Base-by-base conservation (phyloP, 2,113 vertebrate species). In the Entomyzon cyanotis region DNA sequence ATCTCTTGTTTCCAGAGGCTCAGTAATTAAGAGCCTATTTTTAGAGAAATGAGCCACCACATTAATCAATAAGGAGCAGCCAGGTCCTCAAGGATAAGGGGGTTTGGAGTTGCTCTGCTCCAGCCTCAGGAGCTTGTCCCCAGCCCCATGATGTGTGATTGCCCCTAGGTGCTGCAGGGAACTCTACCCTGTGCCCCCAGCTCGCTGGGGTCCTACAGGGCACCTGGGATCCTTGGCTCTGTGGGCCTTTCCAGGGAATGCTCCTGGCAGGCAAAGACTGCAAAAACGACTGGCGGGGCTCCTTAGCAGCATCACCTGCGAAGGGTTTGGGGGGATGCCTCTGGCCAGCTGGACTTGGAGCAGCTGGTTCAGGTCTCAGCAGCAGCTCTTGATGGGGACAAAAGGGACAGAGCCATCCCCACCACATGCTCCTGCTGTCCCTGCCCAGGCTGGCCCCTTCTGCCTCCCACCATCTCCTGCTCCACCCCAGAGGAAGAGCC, bases 51-150 rank as follows among this genome's bases (percentile, higher is more conserved):
- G 67, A 93, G 77, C 80, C 70, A 75, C 65, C 0, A 0, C 49
- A n/a, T 63, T 71, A 82, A 95, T 89, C 90, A 78, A 83, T 93
- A 81, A 52, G 47, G 76, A 95, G 60, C 63, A 84, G 50, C 17
- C 79, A 73, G 41, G 25, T 89, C 62, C 81, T 86, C 90, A 81
- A 74, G 91, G 74, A 31, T 46, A 58, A 80, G 62, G 33, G 53
- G 47, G 42, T 28, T 68, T 68, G 33, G 23, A 92, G 73, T 71
- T 82, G 59, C 69, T 75, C 84, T 71, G 64, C 79, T 50, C 21
- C 73, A 82, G 75, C 65, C 75, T 47, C 16, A 44, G 88, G 62
- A 89, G 69, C 50, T 75, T 41, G n/a, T 62, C 84, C 77, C 35
- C 3, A 63, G 33, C 12, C 41, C 25, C 2, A 12, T 1, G 15